Conservation (phyloP, 2,888 invertebrate species). For the Spicauda simplicius region DNA sequence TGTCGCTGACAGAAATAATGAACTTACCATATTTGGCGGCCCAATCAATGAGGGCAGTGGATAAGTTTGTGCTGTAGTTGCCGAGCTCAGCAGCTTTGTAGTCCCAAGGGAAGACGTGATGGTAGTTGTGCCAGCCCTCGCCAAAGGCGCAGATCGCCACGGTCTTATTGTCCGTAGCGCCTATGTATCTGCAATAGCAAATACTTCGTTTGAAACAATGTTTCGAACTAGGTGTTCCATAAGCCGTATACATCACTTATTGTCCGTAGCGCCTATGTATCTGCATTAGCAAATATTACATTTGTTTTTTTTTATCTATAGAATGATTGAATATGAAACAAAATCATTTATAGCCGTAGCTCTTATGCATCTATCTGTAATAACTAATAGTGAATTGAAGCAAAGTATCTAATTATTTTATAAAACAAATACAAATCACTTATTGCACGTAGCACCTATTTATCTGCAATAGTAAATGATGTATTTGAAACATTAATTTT, state of each 20-base stretch:
- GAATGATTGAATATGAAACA: no score
- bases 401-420: no score
- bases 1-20: no score
- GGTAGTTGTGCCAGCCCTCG: conserved; percentile 96
- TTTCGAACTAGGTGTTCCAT: no score
- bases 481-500: no score
- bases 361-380: no score
- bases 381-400: no score
- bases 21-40: conserved; percentile 88
- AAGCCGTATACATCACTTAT: conserved; percentile 54
- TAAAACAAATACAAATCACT: conserved; percentile 40
- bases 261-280: conserved; percentile 89
- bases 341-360: no score
- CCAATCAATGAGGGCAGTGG: conserved; percentile 87
- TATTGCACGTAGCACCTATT: conserved; percentile 89
- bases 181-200: conserved; percentile 82
- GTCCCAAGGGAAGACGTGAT: conserved; percentile 94
- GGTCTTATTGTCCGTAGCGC: conserved; percentile 88
- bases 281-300: conserved; percentile 64
- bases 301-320: no score
- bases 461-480: conserved; percentile 79
- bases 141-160: conserved; percentile 89
- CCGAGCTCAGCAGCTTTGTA: conserved; percentile 91
- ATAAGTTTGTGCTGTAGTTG: conserved; percentile 86
- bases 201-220: background rate